Base-by-base conservation (phyloP, 2,888 invertebrate genomes). In the Limnephilus auricula region DNA sequence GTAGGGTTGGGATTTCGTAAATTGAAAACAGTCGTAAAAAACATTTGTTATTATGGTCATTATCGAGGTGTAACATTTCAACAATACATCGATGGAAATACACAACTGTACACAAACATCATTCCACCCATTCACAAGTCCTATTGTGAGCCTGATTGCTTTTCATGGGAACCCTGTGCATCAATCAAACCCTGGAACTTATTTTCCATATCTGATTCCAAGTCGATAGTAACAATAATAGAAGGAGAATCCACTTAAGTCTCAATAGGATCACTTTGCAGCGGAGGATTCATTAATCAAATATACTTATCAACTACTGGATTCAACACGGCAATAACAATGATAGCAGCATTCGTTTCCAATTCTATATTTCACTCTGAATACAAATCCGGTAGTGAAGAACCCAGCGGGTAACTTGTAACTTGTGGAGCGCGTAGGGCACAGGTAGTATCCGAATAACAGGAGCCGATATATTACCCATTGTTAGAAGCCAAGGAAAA, bases 191-290 rank as follows among this genome's bases (percentile, higher is more conserved):
- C 80, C 34, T 32, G 45, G 84, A 65, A 87, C 50, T 85, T 91
- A 90, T 93, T 91, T 89, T 89, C 90, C 89, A 84, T 90, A 92
- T 90, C 90, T 89, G 92, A 80, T 92, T 92, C 91, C 78, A 32
- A 89, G 91, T 91, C 91, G 91, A 92, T 91, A 89, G 40, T 89
- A 90, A 92, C 92, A 92, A 91, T 92, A 91, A 91, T 89, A 90
- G 90, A 89, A 90, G 84, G 82, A 91, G 92, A 92, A 92, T 92
- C 93, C 93, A 93, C 93, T 93, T 93, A 93, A 84, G 83, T 80
- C 87, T 90, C 91, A 93, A 93, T 93, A 85, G 93, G 92, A 93
- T 93, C 93, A 89, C 92, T 93, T 93, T 93, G 90, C 92, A 90
- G 82, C 79, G 30, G 37, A 83, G 79, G 32, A 90, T 86, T 92